Base-by-base conservation (phyloP, 1,140 invertebrate species). In the Stegodyphus dumicola region DNA sequence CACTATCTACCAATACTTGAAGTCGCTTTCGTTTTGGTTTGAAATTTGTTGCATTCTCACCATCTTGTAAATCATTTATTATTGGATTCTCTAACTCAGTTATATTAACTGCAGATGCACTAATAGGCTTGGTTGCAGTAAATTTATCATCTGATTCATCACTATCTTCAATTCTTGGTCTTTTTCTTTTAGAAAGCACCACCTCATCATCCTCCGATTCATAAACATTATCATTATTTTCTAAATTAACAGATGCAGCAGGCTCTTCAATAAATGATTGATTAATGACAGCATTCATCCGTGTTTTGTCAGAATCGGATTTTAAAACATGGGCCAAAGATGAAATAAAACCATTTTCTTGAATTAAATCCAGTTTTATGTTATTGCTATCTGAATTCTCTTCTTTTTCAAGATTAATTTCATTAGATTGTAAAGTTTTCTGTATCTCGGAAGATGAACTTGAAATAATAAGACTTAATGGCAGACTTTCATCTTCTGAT, bases 1-100 rank as follows among this genome's bases (percentile, higher is more conserved):
- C 80, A 67, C 80, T 83, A n/a, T 83, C 80, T 15, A 52, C 7
- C 13, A 83, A 48, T 18, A 83, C 56, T 6, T 71, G 56, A 2
- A 69, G 52, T 56, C 13, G 74, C 49, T 83, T 83, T 33, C 18
- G 74, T 17, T 52, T 52, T 52, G 48, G 7, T 66, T 53, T 15
- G 10, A 64, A 60, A 1, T 10, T 48, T 17, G 48, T 3, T 64
- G 6, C 7, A 66, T 5, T 64, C 18, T 66, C n/a, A 65, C 6
- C 15, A 17, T 53, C 56, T 51, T n/a, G 2, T 75, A 6, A 2
- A 13, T 66, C 56, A 66, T 11, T 10, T 51, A 66, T 33, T 10
- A n/a, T 7, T 10, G 15, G 18, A 49, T 73, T n/a, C 7, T 79
- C 13, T 18, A 54, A 11, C 53, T 9, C 51, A 17, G 6, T 10